Evolutionary conservation across 2,888 invertebrate species (phyloP), one percentile per base, ranked within the genome.

Genomic region (Melangyna quadrimaculata): DNA sequence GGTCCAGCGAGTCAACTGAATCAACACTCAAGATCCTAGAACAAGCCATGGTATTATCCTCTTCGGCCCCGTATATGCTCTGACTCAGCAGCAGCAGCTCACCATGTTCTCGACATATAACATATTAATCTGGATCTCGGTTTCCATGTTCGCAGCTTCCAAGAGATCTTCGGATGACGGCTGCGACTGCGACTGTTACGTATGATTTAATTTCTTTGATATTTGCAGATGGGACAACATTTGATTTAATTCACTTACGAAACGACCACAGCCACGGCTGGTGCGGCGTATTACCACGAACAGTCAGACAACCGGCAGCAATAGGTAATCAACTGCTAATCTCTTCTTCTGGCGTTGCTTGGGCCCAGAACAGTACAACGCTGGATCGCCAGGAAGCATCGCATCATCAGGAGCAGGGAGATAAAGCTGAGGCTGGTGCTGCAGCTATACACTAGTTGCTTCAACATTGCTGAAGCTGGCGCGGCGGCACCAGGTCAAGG

Each of bases 181-280:
- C 69, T 27, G n/a, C 37, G 37, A 8, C 48, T 29, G 32, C 48
- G 67, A 55, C 43, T 53, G 43, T 48, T 29, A 29, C 74, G 37
- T 71, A 78, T 83, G 78, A 83, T 83, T 78, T 73, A 83, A 78
- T 83, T 83, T 63, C 55, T 45, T 63, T 53, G 83, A 83, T 78
- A 83, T 29, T 65, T 48, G 29, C 22, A 77, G 71, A 77, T 81
- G 73, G 63, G 61, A 78, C 74, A 78, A 45, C 74, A 65, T 78
- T 83, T 78, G 78, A 71, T 71, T 78, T 74, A 78, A 78, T 78
- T 78, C 57, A 73, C 73, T 78, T 45, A 53, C 55, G 57, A 57
- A 78, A 67, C 35, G n/a, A n/a, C n/a, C n/a, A n/a, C n/a, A n/a
- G n/a, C n/a, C n/a, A n/a, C n/a, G n/a, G n/a, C n/a, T n/a, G 22